Base-by-base conservation (phyloP, 2,888 invertebrate genomes). In the Rhyacophila evoluta region DNA sequence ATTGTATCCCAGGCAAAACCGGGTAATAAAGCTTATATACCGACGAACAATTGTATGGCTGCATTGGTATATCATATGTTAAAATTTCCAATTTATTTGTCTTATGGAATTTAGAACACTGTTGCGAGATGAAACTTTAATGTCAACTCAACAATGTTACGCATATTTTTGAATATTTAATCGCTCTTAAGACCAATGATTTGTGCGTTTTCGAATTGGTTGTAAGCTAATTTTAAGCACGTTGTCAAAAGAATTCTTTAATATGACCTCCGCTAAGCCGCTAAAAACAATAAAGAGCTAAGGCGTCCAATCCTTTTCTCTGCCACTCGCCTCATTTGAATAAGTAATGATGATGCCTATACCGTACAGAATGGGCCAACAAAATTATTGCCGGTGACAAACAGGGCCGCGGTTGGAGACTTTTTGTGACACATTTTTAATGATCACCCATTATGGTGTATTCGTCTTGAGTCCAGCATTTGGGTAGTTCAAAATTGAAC, bases 261-360 rank as follows among this genome's bases (percentile, higher is more conserved):
- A 55, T 19, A 2, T 55, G 55, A 55, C 55, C 55, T 55, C 55
- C 8, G 55, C 10, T 25, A 55, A 55, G 55, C 55, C 55, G 55
- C 55, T 19, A 55, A 55, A 55, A 55, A 55, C 55, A 55, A 55
- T 55, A 55, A 25, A 55, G 55, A 12, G 55, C 55, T 38, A 72
- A 19, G 37, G 27, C 10, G 11, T 71, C 39, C 72, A 15, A 12
- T 71, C 71, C 19, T 76, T 76, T 70, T 67, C 33, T 76, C 72
- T 68, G 37, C 69, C 69, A 55, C 74, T 29, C 19, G 37, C 33
- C 76, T 76, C 79, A 79, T 79, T 79, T 75, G 79, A 75, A 79
- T 79, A 79, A 76, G 73, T 79, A 79, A 79, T 76, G 75, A 79
- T 79, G 68, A 79, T 79, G 68, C 69, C 41, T 55, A 27, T n/a